Conservation (phyloP, 64 coral and sea anemone genomes). For the Trachythela sp. region DNA sequence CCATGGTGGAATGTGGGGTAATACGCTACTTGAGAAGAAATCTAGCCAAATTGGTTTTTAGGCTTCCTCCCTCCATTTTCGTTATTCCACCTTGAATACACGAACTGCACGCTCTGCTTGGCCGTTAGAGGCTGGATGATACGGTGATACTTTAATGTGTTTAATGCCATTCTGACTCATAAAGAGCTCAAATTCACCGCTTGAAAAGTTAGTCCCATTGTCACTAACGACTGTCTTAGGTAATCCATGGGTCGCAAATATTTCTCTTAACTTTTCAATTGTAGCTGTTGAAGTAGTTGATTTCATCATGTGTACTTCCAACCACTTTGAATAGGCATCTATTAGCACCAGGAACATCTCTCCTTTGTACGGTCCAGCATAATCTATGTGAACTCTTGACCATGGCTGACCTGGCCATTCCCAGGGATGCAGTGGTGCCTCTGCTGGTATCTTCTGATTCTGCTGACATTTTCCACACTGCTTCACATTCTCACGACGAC, state of each 20-base stretch:
- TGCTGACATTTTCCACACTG: conserved; percentile 42
- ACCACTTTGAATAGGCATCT: conserved; percentile 54
- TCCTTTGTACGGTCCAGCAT: conserved; percentile 5
- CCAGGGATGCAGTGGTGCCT: too few species aligned
- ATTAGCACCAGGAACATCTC: conserved; percentile 44
- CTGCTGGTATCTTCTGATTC: not conserved
- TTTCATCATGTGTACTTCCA: conserved; percentile 60
- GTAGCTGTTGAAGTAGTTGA: conserved; percentile 41
- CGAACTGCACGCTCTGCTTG: conserved; percentile 47
- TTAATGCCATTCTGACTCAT: conserved; percentile 37
- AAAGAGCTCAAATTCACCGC: conserved; percentile 22
- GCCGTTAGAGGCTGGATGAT: too few species aligned
- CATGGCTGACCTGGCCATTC: conserved; percentile 47
- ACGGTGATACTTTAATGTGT: too few species aligned
- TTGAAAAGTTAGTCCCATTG: conserved; percentile 36
- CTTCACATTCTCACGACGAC: conserved; percentile 22
- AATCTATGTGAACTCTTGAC: not conserved
- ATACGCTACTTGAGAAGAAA: conserved; percentile 43
- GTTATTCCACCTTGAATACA: conserved; percentile 33
- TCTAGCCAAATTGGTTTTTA: conserved; percentile 22
- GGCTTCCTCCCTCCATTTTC: conserved; percentile 24
- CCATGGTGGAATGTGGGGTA: conserved; percentile 46
- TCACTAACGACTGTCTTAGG: conserved; percentile 33
- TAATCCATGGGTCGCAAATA: conserved; percentile 65
- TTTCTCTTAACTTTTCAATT: conserved; percentile 46